A percentile compares a stretch with the other conserved stretches of the same genome.
phyloP scores from a whole-genome alignment of 1,140 invertebrate genomes.

The Formica selysi region DNA sequence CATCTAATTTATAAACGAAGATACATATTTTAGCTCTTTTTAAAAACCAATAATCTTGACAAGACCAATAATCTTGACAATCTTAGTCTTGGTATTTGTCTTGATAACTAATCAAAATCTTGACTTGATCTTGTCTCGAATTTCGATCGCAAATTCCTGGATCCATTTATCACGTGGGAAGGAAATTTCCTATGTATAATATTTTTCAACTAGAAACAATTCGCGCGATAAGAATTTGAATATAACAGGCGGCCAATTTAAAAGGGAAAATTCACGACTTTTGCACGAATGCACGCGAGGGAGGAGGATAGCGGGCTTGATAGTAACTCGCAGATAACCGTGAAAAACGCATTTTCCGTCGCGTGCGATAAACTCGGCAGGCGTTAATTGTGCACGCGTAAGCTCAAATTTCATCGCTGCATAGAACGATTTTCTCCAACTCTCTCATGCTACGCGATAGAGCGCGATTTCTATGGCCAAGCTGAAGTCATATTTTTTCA shows the following conservation, averaged over 20 bases:
- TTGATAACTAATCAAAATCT: too few relatives aligned
- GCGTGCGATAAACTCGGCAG: conserved; percentile 54
- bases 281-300: not conserved
- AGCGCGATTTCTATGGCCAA: conserved; percentile 40
- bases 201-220: not conserved
- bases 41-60: too few relatives aligned
- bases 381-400: conserved; percentile 52
- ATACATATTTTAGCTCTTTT: too few relatives aligned
- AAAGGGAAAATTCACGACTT: conserved; percentile 21
- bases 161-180: not conserved
- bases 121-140: too few relatives aligned
- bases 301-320: not conserved
- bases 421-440: conserved; percentile 19
- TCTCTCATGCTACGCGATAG: conserved; percentile 6
- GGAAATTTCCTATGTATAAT: not conserved
- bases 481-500: conserved; percentile 57
- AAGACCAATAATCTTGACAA: too few relatives aligned
- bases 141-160: not conserved
- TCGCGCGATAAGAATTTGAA: not conserved
- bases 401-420: conserved; percentile 54
- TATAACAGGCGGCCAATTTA: conserved; percentile 27
- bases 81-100: too few relatives aligned
- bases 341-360: conserved; percentile 61
- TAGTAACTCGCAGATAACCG: conserved; percentile 15
- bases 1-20: too few relatives aligned